Evolutionary conservation across 2,797 vertebrate genomes (phyloP).

Genomic region (Poecile montanus): DNA sequence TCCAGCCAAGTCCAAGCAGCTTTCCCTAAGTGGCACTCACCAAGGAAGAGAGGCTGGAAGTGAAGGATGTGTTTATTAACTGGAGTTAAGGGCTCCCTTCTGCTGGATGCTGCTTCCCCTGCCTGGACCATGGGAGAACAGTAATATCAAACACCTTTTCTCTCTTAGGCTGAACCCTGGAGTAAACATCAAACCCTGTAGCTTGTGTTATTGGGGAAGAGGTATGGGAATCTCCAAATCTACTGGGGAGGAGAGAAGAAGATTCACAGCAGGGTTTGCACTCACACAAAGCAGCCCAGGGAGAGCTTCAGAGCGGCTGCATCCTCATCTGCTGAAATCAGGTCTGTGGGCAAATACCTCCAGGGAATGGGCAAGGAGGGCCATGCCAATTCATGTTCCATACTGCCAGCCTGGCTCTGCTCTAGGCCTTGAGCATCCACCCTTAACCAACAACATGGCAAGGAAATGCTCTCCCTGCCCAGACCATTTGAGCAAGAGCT

Average conservation of each 20-base stretch:
- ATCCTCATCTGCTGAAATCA: not conserved
- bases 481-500: not conserved
- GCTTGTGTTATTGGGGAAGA: not conserved
- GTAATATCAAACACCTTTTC: not conserved
- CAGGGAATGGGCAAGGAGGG: not conserved
- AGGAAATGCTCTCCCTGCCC: not conserved
- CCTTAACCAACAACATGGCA: not conserved
- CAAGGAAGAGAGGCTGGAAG: slow-evolving; percentile 57
- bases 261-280: not conserved
- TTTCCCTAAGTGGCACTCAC: slow-evolving; percentile 53
- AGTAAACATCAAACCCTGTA: not conserved
- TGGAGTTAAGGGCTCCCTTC: not conserved
- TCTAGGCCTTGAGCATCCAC: not conserved
- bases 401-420: not conserved
- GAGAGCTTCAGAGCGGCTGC: not conserved
- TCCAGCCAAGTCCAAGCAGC: slow-evolving; percentile 73
- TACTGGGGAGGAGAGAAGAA: not conserved
- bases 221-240: not conserved
- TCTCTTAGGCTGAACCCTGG: not conserved
- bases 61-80: slow-evolving; percentile 61
- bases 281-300: accelerated
- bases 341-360: not conserved
- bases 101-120: not conserved
- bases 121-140: not conserved
- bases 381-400: not conserved